These are phyloP conservation scores for Eupithecia abbreviata DNA, from an alignment of 2,888 invertebrate species.

Conservation along the genomic window DNA sequence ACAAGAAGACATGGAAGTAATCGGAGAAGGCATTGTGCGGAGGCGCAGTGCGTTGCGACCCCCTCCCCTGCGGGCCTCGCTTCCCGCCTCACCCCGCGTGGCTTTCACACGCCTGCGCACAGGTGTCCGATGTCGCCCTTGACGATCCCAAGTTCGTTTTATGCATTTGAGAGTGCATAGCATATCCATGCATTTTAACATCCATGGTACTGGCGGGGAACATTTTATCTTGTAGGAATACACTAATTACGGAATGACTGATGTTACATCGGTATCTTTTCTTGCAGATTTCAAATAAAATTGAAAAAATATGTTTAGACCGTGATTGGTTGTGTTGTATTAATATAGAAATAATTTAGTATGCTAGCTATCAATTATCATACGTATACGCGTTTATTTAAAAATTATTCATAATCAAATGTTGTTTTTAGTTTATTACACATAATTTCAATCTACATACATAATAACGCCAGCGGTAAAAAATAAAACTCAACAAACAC, in stretches of 20 bases:
- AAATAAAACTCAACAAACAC: slow-evolving; percentile 79
- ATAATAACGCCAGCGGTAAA: slow-evolving; percentile 73
- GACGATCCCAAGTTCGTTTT: slow-evolving; percentile 73
- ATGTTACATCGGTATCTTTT: neutral
- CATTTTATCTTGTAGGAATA: neutral
- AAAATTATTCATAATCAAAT: slow-evolving; percentile 9
- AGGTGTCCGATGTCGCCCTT: slow-evolving; percentile 82
- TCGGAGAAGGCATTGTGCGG: slow-evolving; percentile 80
- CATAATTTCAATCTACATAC: slow-evolving; percentile 70
- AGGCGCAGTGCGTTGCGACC: slow-evolving; percentile 78
- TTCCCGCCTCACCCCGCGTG: slow-evolving; percentile 47
- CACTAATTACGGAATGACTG: slow-evolving; percentile 2
- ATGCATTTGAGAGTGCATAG: slow-evolving; percentile 43
- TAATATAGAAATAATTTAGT: neutral
- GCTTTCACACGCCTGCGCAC: slow-evolving; percentile 82
- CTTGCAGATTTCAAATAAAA: neutral
- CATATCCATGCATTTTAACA: slow-evolving; percentile 23
- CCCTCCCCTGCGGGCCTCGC: slow-evolving; percentile 45
- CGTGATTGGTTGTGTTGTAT: neutral
- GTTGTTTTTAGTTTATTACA: slow-evolving; percentile 55
- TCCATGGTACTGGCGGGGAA: slow-evolving; percentile 16
- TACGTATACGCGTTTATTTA: neutral
- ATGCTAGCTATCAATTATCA: neutral
- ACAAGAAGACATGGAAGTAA: slow-evolving; percentile 79
- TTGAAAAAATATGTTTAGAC: neutral